Conservation (phyloP, 2,113 vertebrate genomes). For the Barnardius zonarius region DNA sequence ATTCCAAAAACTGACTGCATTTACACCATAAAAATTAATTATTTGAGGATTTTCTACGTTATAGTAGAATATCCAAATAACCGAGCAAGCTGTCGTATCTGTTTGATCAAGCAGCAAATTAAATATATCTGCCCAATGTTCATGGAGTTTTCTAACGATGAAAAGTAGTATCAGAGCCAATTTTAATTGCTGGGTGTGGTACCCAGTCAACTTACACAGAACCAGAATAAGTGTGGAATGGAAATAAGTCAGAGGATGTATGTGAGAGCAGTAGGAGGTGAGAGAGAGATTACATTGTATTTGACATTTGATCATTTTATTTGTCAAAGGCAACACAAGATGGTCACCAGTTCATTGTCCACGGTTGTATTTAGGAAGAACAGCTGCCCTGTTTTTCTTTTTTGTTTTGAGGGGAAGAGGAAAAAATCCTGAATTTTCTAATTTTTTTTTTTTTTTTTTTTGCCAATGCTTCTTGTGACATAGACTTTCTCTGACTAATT, state of each 20-base stretch:
- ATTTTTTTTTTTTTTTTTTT: neutral
- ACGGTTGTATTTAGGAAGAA: neutral
- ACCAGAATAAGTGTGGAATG: neutral
- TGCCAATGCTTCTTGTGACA: neutral
- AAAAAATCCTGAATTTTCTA: neutral
- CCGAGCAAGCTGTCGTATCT: neutral
- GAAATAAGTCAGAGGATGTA: neutral
- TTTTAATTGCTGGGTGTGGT: neutral
- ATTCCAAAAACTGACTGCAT: neutral
- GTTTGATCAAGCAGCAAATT: conserved; percentile 19
- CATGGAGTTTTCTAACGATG: neutral
- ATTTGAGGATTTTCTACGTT: neutral
- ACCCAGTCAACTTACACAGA: neutral
- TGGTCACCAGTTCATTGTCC: neutral
- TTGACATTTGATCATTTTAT: neutral
- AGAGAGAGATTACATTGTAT: neutral
- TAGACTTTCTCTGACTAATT: neutral
- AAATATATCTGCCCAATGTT: neutral
- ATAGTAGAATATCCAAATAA: neutral
- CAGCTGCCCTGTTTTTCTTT: neutral
- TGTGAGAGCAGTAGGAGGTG: neutral
- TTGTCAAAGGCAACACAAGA: neutral
- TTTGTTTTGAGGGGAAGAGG: neutral
- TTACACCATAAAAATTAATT: neutral
- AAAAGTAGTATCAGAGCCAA: neutral